Percentiles rank a stretch among this genome's conserved stretches.
Conservation (phyloP, 2,113 vertebrate genomes). For the Rhabdomys dilectus region DNA sequence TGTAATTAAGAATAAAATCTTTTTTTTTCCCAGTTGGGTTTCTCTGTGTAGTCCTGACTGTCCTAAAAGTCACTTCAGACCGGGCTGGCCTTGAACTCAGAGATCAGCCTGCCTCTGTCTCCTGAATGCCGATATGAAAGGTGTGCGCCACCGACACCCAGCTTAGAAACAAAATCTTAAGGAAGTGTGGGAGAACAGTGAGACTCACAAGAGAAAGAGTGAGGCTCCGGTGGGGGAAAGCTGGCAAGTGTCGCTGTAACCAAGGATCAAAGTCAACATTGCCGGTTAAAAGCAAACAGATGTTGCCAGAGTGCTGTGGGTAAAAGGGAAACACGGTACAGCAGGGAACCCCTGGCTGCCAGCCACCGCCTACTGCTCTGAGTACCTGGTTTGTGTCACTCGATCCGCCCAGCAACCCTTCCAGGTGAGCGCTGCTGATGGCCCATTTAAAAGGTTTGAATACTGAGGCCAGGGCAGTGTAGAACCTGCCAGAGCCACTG, state of each 20-base stretch:
- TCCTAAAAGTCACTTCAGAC: not conserved
- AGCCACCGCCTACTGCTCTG: not conserved
- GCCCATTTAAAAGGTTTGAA: not conserved
- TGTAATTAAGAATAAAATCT: not conserved
- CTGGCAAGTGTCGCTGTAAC: not conserved
- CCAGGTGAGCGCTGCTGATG: fast-evolving
- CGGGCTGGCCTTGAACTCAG: not conserved
- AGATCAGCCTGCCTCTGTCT: not conserved
- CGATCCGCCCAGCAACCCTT: not conserved
- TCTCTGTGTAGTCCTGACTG: not conserved
- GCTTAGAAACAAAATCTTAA: not conserved
- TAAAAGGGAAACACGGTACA: not conserved
- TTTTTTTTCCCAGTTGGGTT: not conserved
- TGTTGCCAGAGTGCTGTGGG: not conserved
- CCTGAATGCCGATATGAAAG: not conserved
- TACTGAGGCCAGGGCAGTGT: not conserved
- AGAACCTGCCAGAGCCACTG: not conserved
- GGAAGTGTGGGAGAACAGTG: not conserved
- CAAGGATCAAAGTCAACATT: not conserved
- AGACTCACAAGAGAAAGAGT: not conserved
- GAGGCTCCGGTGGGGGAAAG: not conserved
- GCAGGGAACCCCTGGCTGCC: not conserved
- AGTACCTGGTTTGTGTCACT: not conserved
- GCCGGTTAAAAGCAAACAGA: not conserved
- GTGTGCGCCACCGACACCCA: not conserved